phyloP scores from a whole-genome alignment of 2,888 invertebrate species.

The Tenthredo mesomela region DNA sequence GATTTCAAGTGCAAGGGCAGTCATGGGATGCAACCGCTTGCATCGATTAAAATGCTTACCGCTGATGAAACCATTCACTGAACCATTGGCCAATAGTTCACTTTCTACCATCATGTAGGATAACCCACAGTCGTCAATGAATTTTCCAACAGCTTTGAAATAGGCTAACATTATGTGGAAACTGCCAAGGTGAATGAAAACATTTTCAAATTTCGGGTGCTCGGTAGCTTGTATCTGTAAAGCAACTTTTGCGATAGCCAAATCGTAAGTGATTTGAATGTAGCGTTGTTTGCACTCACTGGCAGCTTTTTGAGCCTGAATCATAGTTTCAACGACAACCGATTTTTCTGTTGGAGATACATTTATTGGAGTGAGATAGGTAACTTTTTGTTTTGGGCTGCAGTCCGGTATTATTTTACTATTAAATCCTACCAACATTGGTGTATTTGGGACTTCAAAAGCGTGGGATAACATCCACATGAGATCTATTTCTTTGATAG shows the following conservation, averaged over 20 bases:
- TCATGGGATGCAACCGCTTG: slow-evolving; percentile 58
- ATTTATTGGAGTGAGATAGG: slow-evolving; percentile 68
- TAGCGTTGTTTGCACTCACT: slow-evolving; percentile 60
- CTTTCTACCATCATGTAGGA: slow-evolving; percentile 61
- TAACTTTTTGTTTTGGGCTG: slow-evolving; percentile 61
- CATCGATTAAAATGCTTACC: slow-evolving; percentile 60
- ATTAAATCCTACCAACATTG: slow-evolving; percentile 71
- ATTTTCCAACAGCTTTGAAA: slow-evolving; percentile 70
- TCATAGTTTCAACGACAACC: slow-evolving; percentile 65
- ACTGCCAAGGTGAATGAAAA: slow-evolving; percentile 65
- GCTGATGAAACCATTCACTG: slow-evolving; percentile 58
- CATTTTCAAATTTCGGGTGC: slow-evolving; percentile 56
- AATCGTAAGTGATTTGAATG: slow-evolving; percentile 66
- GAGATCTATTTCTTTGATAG: slow-evolving; percentile 52
- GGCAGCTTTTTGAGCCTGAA: slow-evolving; percentile 60
- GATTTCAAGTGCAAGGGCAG: slow-evolving; percentile 61
- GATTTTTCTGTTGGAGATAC: slow-evolving; percentile 65
- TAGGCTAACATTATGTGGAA: slow-evolving; percentile 68
- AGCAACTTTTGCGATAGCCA: slow-evolving; percentile 65
- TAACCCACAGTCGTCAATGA: slow-evolving; percentile 62
- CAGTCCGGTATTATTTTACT: slow-evolving; percentile 59
- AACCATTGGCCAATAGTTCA: slow-evolving; percentile 64
- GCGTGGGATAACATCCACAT: slow-evolving; percentile 63
- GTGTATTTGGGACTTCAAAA: slow-evolving; percentile 62
- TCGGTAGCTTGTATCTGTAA: slow-evolving; percentile 63